Conservation (phyloP, 2,797 vertebrate genomes). For the Luscinia megarhynchos region DNA sequence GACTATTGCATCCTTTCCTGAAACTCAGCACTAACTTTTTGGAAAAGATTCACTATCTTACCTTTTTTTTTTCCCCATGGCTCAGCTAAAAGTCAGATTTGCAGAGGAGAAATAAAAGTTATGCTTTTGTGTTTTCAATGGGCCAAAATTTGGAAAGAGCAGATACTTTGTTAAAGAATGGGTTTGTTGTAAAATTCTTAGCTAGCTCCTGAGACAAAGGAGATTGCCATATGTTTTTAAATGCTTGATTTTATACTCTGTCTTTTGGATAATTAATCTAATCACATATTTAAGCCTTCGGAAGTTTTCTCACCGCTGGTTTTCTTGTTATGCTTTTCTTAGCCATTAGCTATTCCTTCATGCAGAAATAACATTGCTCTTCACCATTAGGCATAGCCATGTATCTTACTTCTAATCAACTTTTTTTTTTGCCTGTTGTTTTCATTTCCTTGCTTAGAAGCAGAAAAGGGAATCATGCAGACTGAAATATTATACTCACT, state of each 20-base stretch:
- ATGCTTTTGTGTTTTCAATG: background rate
- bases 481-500: background rate
- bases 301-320: background rate
- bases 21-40: background rate
- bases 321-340: conserved; percentile 2
- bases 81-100: background rate
- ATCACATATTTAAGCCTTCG: background rate
- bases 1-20: background rate
- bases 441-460: background rate
- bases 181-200: background rate
- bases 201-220: background rate
- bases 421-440: background rate
- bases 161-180: background rate
- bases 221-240: background rate
- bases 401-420: background rate
- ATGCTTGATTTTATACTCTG: background rate
- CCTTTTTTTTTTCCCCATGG: fast-evolving
- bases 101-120: background rate
- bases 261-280: conserved; percentile 39
- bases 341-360: conserved; percentile 19
- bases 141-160: background rate
- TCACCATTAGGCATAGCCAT: background rate
- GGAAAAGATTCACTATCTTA: background rate
- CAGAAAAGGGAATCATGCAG: background rate
- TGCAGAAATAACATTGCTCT: conserved; percentile 17